These are phyloP conservation scores for Pecten maximus DNA, from an alignment of 2,888 invertebrate species.

Conservation along the genomic window DNA sequence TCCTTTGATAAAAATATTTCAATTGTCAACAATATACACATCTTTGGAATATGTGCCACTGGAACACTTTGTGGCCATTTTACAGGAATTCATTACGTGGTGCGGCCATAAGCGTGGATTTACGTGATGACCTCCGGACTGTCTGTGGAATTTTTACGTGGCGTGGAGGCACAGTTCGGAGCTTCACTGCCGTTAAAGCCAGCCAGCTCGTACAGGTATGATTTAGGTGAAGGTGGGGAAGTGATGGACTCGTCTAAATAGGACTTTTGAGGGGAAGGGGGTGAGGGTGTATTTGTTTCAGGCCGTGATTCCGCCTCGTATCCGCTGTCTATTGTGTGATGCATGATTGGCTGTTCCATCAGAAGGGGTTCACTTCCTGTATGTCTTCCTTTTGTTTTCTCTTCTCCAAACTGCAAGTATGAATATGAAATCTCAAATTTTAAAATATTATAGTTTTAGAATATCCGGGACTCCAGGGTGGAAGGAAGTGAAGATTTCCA, in stretches of 20 bases:
- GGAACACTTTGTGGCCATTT: neutral
- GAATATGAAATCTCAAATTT: too few relatives aligned
- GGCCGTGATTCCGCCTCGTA: conserved; percentile 75
- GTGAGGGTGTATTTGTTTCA: conserved; percentile 40
- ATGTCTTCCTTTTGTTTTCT: neutral
- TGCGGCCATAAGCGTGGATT: neutral
- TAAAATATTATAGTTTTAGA: too few relatives aligned
- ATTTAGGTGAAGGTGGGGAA: neutral
- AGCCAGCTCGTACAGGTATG: conserved; percentile 6
- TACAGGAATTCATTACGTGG: neutral
- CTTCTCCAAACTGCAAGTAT: neutral
- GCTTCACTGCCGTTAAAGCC: neutral
- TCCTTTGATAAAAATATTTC: neutral
- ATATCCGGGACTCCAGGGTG: too few relatives aligned
- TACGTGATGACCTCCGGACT: conserved; percentile 40
- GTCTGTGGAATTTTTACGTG: conserved; percentile 43
- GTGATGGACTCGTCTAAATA: neutral
- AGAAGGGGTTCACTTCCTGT: conserved; percentile 62
- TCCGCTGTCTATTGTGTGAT: conserved; percentile 76
- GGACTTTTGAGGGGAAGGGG: conserved; percentile 37
- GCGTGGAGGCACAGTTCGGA: conserved; percentile 51
- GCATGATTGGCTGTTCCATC: conserved; percentile 51
- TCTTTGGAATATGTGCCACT: conserved; percentile 20
- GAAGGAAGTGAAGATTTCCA: too few relatives aligned
- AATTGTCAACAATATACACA: neutral